Evolutionary conservation across 2,888 invertebrate genomes (phyloP).

Genomic region (Acholoe squamosa): DNA sequence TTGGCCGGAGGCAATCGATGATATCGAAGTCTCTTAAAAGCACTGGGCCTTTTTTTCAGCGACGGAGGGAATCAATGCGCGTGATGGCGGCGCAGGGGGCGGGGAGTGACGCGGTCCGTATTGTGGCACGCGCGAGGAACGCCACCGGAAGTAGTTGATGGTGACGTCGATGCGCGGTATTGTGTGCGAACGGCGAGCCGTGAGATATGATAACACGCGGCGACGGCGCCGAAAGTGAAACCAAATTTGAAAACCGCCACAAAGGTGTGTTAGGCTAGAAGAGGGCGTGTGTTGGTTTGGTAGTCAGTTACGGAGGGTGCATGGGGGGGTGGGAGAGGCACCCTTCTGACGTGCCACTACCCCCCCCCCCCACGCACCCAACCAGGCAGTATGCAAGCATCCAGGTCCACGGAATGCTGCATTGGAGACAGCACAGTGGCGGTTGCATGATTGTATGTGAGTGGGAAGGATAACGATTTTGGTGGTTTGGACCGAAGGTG

Average conservation of each 20-base stretch:
- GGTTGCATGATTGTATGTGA: no score
- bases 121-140: neutral
- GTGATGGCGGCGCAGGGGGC: neutral
- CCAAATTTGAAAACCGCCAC: constrained; percentile 17
- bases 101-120: constrained; percentile 27
- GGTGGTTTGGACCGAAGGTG: no score
- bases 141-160: constrained; percentile 39
- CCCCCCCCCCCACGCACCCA: no score
- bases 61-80: neutral
- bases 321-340: neutral
- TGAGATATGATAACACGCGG: constrained; percentile 53
- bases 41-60: constrained; percentile 18
- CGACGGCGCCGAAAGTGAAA: constrained; percentile 40
- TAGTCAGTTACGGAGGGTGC: neutral
- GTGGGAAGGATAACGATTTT: no score
- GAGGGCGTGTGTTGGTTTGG: constrained; percentile 1
- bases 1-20: constrained; percentile 28
- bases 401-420: no score
- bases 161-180: constrained; percentile 47
- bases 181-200: constrained; percentile 44
- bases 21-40: constrained; percentile 52
- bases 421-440: no score
- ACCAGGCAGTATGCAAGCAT: no score
- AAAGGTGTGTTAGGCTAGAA: neutral
- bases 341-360: no score